Evolutionary conservation across 2,797 vertebrate species (phyloP).

Genomic region (Echiichthys vipera): DNA sequence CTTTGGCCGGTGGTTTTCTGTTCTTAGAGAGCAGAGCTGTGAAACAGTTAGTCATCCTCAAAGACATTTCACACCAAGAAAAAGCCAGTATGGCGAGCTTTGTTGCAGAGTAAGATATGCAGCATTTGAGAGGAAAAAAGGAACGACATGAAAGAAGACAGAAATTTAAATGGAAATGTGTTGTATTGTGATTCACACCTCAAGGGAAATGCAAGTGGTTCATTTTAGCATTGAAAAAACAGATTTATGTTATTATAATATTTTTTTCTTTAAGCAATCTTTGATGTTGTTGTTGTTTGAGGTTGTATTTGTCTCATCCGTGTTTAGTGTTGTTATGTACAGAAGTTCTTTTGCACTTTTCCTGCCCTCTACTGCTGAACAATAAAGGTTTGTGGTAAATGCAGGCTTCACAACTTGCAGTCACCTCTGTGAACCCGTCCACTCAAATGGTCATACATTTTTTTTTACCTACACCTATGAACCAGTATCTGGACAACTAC

Average conservation of each 20-base stretch:
- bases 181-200: slow-evolving; percentile 34
- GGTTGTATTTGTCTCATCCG: too few species aligned
- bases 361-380: slow-evolving; percentile 2
- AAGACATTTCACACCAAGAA: slow-evolving; percentile 44
- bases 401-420: slow-evolving; percentile 17
- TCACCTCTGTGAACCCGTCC: slow-evolving; percentile 11
- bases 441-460: slow-evolving; percentile 1
- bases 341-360: slow-evolving; percentile 18
- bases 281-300: too few species aligned
- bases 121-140: slow-evolving; percentile 10
- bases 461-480: neutral
- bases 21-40: slow-evolving; percentile 59
- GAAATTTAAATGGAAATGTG: slow-evolving; percentile 34
- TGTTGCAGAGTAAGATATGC: slow-evolving; percentile 43
- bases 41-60: slow-evolving; percentile 65
- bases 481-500: neutral
- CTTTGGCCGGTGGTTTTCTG: slow-evolving; percentile 37
- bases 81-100: slow-evolving; percentile 38
- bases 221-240: neutral
- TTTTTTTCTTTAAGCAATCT: neutral
- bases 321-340: neutral
- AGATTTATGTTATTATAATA: too few species aligned
- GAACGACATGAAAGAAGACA: slow-evolving; percentile 32
- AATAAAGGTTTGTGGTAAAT: slow-evolving; percentile 36
- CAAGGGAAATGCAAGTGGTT: slow-evolving; percentile 13